These are phyloP conservation scores for Agrypnus murinus DNA, from an alignment of 2,888 invertebrate genomes.

Conservation along the genomic window DNA sequence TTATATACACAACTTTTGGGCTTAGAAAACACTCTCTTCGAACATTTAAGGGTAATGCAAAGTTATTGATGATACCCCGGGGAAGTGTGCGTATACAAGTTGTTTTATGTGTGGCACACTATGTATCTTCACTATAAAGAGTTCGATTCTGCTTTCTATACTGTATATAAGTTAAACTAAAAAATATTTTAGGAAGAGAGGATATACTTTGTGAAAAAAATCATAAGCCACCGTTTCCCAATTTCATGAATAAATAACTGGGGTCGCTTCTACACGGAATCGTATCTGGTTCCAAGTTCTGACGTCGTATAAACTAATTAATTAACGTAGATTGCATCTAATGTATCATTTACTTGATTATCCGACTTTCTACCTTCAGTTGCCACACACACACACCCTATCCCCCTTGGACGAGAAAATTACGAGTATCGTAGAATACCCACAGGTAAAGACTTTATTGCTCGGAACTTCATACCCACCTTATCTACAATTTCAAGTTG, in stretches of 20 bases:
- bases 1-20: conserved; percentile 28
- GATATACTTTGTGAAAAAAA: conserved; percentile 15
- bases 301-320: conserved; percentile 39
- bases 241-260: conserved; percentile 25
- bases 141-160: conserved; percentile 13
- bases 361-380: conserved; percentile 34
- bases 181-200: not conserved
- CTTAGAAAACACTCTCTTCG: conserved; percentile 22
- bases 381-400: conserved; percentile 24
- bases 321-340: conserved; percentile 41
- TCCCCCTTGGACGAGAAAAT: conserved; percentile 29
- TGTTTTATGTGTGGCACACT: conserved; percentile 28
- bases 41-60: conserved; percentile 28
- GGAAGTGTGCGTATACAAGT: conserved; percentile 24
- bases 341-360: conserved; percentile 41
- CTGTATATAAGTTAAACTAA: conserved; percentile 2
- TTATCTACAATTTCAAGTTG: not conserved
- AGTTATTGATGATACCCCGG: conserved; percentile 25
- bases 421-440: conserved; percentile 22
- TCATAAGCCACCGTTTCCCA: conserved; percentile 12
- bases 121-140: conserved; percentile 28
- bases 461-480: conserved; percentile 4
- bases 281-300: conserved; percentile 26
- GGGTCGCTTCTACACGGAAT: conserved; percentile 25
- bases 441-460: conserved; percentile 25